Conservation (phyloP, 2,113 vertebrate species). For the Puffinus mauretanicus region DNA sequence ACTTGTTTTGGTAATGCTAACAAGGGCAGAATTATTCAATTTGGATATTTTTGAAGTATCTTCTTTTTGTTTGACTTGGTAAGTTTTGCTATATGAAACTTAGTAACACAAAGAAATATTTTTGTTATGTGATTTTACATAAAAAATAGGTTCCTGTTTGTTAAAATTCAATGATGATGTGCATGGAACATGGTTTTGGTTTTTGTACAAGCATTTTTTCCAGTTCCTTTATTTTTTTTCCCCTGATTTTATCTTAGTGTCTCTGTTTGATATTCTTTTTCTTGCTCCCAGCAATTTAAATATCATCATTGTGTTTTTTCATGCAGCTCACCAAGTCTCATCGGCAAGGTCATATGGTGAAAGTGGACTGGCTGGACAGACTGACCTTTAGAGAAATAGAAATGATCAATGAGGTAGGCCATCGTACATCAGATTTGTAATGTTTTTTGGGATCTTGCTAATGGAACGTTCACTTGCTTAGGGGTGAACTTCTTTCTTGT, state of each 20-base stretch:
- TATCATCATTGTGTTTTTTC: neutral
- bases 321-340: constrained; percentile 95
- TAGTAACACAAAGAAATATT: neutral
- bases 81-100: neutral
- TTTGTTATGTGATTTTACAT: neutral
- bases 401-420: constrained; percentile 97
- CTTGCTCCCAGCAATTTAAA: neutral
- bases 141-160: neutral
- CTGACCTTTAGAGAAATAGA: constrained; percentile 98
- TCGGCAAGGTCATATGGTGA: constrained; percentile 98
- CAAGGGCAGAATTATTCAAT: neutral
- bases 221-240: neutral
- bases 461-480: neutral
- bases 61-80: neutral
- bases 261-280: neutral
- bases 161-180: neutral
- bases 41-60: neutral
- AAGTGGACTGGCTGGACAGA: constrained; percentile 98
- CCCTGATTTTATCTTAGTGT: neutral
- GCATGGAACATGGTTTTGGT: neutral
- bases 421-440: neutral
- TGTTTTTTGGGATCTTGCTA: neutral
- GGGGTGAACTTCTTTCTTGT: neutral
- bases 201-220: neutral
- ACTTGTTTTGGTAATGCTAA: neutral